Evolutionary conservation across 1,140 invertebrate genomes (phyloP).

Genomic region (Tribolium madens): DNA sequence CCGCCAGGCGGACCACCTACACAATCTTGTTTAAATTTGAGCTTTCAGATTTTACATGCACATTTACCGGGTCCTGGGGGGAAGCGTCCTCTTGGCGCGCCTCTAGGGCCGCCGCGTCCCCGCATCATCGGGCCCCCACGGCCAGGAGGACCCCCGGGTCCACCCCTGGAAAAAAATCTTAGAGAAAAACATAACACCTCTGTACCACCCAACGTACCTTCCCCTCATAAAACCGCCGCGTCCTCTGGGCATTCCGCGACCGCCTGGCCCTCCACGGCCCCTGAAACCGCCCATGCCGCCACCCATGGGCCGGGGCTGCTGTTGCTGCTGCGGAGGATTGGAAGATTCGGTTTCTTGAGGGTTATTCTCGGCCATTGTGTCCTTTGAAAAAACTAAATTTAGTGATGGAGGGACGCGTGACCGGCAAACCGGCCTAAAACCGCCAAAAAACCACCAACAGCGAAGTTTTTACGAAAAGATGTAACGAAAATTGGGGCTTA

Average conservation of each 20-base stretch:
- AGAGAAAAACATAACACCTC: neutral
- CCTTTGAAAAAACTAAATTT: neutral
- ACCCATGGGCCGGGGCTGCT: constrained; percentile 9
- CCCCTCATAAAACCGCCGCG: constrained; percentile 51
- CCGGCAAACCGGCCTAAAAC: constrained; percentile 3
- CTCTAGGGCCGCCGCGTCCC: constrained; percentile 52
- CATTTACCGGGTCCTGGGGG: constrained; percentile 49
- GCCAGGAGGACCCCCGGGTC: constrained; percentile 48
- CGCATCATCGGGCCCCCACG: constrained; percentile 54
- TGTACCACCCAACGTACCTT: neutral
- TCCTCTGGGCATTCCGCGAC: constrained; percentile 48
- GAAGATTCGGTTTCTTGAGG: neutral
- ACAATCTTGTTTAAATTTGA: too few relatives aligned
- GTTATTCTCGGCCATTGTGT: constrained; percentile 21
- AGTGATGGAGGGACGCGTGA: neutral
- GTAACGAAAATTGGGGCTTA: neutral
- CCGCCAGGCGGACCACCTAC: constrained; percentile 47
- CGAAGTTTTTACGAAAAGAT: too few relatives aligned
- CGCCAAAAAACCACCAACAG: too few relatives aligned
- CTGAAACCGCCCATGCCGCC: constrained; percentile 33
- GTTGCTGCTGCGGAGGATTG: constrained; percentile 27
- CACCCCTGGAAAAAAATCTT: constrained; percentile 45
- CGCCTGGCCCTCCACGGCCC: constrained; percentile 44
- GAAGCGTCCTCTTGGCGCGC: constrained; percentile 51
- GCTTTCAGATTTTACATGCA: too few relatives aligned